Base-by-base conservation (phyloP, 2,113 vertebrate genomes). In the Colinus virginianus region DNA sequence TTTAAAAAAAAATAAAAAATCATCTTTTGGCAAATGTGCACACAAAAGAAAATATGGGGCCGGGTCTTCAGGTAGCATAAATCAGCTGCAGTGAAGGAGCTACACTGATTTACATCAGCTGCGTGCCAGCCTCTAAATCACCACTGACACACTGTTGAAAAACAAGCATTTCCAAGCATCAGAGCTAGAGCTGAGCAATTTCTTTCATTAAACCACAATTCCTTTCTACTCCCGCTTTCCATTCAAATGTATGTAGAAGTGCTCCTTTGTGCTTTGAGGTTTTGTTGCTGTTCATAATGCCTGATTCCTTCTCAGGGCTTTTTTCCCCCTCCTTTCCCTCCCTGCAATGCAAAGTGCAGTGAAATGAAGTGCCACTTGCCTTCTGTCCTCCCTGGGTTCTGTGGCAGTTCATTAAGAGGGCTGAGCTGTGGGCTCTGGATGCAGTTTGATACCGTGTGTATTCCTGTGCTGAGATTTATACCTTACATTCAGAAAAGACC, bases 391-490 rank as follows among this genome's bases (percentile, higher is more conserved):
- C 87, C 86, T 63, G 6, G 90, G 76, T 92, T 96, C 94, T 85
- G 84, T 45, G 40, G 91, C 88, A 90, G 89, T 96, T 96, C 90
- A 93, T 97, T 96, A 96, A 91, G 84, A 59, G 78, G 72, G 64
- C 68, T 40, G 92, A 91, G 86, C 90, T 90, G 78, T 18, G 6
- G 88, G 90, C 85, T 97, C 76, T 95, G 91, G 91, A 71, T 17
- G 23, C 92, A 78, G 92, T 71, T 96, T 96, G 96, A 90, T 96
- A 77, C 67, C n/a, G 90, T 84, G 72, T 66, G 59, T 84, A 91
- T 94, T 96, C 93, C 62, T 93, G 77, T 76, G 79, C 81, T 5
- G 84, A 92, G 95, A 97, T 97, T 97, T 97, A 96, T 81, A 23
- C 74, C 92, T 68, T 46, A 49, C 76, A 43, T 94, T 92, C 86